Base-by-base conservation (phyloP, 2,797 vertebrate genomes). In the Arctocebus calabarensis region DNA sequence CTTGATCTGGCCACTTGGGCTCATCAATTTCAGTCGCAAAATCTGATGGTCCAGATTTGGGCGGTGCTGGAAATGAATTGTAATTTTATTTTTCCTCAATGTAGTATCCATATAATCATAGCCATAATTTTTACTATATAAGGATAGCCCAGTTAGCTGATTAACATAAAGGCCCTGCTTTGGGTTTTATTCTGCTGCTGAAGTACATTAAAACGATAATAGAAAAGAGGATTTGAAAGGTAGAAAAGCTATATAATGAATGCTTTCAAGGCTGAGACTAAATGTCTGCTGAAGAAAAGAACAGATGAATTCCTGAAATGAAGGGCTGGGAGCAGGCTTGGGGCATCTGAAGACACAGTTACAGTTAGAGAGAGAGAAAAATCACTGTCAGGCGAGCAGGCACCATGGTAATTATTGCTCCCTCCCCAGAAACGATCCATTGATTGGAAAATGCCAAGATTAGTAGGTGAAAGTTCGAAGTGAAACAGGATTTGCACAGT, bases 1-100 rank as follows among this genome's bases (percentile, higher is more conserved):
- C 37, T 62, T 52, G 16, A 7, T 25, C 73, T 45, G 61, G 22
- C 32, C 37, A 2, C 27, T 45, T 23, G 48, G 29, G 29, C 9
- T 4, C 2, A 34, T 52, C 3, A 10, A 20, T 22, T 37, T 62
- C 68, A 48, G n/a, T 37, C 43, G 12, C n/a, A 71, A 52, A 78
- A 57, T 5, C 20, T 22, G 25, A 29, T 78, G 74, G 20, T 27
- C 61, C 6, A 61, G 59, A 29, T 74, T 62, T 48, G 19, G 19
- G 48, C 27, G 81, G n/a, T 37, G n/a, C 37, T 94, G 61, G 79
- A 84, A 94, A n/a, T 85, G 45, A 64, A 82, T 32, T 45, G 23
- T 34, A 9, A 48, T 88, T 22, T 75, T 34, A 17, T 3, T 83
- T 82, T 94, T 75, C 12, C 70, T 86, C 64, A 75, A 52, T 57